A percentile compares a stretch with the other conserved stretches of the same genome.
phyloP scores from a whole-genome alignment of 2,888 invertebrate genomes.

The Trissoscelio sp. region DNA sequence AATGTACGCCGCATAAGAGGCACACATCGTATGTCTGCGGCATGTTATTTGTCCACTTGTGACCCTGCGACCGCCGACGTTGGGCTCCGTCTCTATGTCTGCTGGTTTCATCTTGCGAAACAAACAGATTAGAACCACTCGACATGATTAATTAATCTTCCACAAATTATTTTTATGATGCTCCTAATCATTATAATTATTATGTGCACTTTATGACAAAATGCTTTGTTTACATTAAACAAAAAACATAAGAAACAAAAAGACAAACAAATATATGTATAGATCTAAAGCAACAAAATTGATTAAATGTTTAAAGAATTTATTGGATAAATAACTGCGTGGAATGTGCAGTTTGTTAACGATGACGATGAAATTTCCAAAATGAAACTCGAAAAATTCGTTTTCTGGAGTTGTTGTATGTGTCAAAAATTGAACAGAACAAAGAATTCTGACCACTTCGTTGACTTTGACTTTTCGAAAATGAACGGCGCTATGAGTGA shows the following conservation, averaged over 20 bases:
- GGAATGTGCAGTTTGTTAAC: not conserved
- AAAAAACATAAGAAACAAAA: too few species aligned
- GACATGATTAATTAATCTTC: slow-evolving; percentile 17
- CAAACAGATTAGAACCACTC: slow-evolving; percentile 40
- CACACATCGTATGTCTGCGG: slow-evolving; percentile 48
- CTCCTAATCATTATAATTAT: not conserved
- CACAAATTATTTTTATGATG: slow-evolving; percentile 14
- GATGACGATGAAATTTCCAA: slow-evolving; percentile 21
- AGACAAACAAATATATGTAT: too few species aligned
- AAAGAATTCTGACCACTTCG: slow-evolving; percentile 41
- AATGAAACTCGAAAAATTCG: slow-evolving; percentile 15
- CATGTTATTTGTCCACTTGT: slow-evolving; percentile 62
- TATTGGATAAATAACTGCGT: not conserved
- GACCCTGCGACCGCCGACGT: slow-evolving; percentile 56
- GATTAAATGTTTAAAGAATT: too few species aligned
- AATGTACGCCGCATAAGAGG: slow-evolving; percentile 36
- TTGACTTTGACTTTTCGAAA: slow-evolving; percentile 55
- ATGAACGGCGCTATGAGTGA: slow-evolving; percentile 45
- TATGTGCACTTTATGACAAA: too few species aligned
- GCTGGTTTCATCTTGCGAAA: slow-evolving; percentile 55
- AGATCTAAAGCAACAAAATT: too few species aligned
- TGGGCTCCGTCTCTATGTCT: slow-evolving; percentile 16
- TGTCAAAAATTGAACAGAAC: slow-evolving; percentile 45
- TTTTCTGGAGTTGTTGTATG: slow-evolving; percentile 19
- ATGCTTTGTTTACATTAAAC: too few species aligned